A percentile compares a stretch with the other conserved stretches of the same genome.
These are phyloP conservation scores for Sapayoa aenigma DNA, from an alignment of 2,113 vertebrate species.

Conservation along the genomic window DNA sequence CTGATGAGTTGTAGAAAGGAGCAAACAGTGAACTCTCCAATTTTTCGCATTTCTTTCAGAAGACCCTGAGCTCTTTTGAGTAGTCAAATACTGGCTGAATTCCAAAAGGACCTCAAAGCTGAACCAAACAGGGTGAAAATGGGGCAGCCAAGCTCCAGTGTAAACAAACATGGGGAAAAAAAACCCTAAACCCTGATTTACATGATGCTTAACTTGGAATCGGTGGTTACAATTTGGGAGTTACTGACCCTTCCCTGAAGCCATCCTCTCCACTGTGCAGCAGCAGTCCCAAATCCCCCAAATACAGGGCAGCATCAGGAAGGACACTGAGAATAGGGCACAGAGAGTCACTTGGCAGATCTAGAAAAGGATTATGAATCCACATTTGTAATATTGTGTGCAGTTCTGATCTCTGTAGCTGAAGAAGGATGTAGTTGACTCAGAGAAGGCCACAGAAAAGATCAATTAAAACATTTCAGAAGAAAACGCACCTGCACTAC, in stretches of 20 bases:
- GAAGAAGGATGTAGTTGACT: neutral
- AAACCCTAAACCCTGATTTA: neutral
- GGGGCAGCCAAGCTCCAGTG: neutral
- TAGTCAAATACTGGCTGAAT: neutral
- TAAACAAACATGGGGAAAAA: neutral
- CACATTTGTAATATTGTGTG: neutral
- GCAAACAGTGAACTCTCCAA: neutral
- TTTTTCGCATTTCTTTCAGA: neutral
- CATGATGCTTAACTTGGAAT: neutral
- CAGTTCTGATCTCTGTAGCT: neutral
- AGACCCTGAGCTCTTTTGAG: neutral
- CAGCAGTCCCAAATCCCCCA: neutral
- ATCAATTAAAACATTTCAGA: neutral
- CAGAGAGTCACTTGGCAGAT: neutral
- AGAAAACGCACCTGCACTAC: neutral
- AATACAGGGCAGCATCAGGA: neutral
- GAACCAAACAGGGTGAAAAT: constrained; percentile 2
- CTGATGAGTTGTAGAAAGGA: neutral
- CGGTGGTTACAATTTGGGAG: neutral
- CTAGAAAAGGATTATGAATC: neutral
- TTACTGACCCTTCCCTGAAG: neutral
- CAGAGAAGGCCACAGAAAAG: neutral
- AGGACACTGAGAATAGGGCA: neutral
- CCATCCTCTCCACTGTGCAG: neutral
- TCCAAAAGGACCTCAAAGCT: neutral